Base-by-base conservation (phyloP, 2,888 invertebrate genomes). In the Eupithecia tripunctaria region DNA sequence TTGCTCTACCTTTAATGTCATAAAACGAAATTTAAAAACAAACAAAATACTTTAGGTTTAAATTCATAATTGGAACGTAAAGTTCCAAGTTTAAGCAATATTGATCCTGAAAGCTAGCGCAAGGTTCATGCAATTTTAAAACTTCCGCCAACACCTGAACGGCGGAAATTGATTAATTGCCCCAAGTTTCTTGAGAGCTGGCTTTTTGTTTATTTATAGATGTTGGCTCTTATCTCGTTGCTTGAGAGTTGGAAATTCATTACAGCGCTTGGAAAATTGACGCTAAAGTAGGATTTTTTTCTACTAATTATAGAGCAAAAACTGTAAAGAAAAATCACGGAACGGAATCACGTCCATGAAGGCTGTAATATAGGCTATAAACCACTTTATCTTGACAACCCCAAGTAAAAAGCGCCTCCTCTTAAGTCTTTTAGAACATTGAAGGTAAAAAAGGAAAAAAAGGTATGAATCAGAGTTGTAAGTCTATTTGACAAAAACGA, bases 91-190 rank as follows among this genome's bases (percentile, higher is more conserved):
- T 47, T 66, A 65, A 65, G 47, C 47, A 38, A 68, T 68, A 63
- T 47, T 43, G 47, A 43, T 69, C 47, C 21, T 47, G 38, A 63
- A 47, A 62, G 29, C 47, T 8, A 64, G 70, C 64, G 65, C 65
- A 67, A 65, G 62, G 29, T 65, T 62, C 51, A 70, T 75, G 75
- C 73, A 75, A 62, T 67, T 76, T 76, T 73, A 76, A 76, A 68
- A 69, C 62, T 71, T 29, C 60, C 15, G 63, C 32, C 63, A 36
- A 67, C 73, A 73, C 73, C 73, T 73, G 73, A 62, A 62, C 67
- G 27, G 8, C 47, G 68, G 74, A 62, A 75, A 75, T 77, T 77
- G 73, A 77, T 77, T 73, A 75, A 73, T 75, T 67, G 70, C 73
- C 43, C 32, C 56, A 56, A 73, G 69, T 72, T 72, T 65, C 56